Percentiles rank a stretch among this genome's conserved stretches.
These are phyloP conservation scores for Heliothis virescens DNA, from an alignment of 1,140 invertebrate species.

Conservation along the genomic window DNA sequence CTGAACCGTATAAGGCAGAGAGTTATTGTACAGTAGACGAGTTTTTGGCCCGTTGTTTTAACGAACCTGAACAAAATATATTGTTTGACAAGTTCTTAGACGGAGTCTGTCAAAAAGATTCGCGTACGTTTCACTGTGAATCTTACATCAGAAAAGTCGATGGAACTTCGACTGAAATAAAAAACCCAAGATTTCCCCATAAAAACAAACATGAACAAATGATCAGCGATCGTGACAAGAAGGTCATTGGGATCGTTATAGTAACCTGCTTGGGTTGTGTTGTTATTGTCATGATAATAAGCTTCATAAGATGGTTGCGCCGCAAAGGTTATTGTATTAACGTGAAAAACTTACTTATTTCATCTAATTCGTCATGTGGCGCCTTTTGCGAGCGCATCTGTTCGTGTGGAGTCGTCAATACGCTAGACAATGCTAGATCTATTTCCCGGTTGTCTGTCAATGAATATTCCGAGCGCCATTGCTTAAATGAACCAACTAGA, in stretches of 20 bases:
- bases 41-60: constrained; percentile 88
- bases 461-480: constrained; percentile 88
- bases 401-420: constrained; percentile 66
- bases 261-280: constrained; percentile 74
- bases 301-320: constrained; percentile 75
- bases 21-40: constrained; percentile 89
- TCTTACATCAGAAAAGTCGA: constrained; percentile 76
- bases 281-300: constrained; percentile 73
- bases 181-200: constrained; percentile 82
- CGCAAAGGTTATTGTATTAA: constrained; percentile 70
- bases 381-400: constrained; percentile 70
- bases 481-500: constrained; percentile 82
- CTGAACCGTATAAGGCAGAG: constrained; percentile 85
- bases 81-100: constrained; percentile 88
- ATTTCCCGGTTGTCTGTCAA: constrained; percentile 88
- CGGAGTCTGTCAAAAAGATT: constrained; percentile 86
- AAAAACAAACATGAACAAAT: constrained; percentile 66
- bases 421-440: constrained; percentile 85
- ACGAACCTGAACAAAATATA: constrained; percentile 88
- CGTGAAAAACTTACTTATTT: constrained; percentile 73
- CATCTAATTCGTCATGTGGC: constrained; percentile 71
- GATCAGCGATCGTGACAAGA: constrained; percentile 71
- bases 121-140: constrained; percentile 81
- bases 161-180: constrained; percentile 72
- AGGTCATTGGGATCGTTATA: constrained; percentile 79